Conservation (phyloP, 2,113 vertebrate species). For the Siniperca chuatsi region DNA sequence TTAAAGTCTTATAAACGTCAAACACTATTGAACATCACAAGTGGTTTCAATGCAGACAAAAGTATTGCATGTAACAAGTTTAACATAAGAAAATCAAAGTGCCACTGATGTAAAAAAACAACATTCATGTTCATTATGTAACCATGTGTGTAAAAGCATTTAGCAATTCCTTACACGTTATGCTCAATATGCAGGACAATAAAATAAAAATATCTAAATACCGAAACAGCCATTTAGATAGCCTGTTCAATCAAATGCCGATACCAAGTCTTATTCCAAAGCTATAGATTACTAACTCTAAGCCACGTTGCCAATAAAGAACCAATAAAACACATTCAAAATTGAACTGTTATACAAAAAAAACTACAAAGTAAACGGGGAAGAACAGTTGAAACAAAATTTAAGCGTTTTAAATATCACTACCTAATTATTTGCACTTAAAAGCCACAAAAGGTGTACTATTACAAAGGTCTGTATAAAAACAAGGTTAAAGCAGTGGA, state of each 20-base stretch:
- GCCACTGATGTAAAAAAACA: not conserved
- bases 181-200: no score
- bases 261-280: not conserved
- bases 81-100: not conserved
- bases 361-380: not conserved
- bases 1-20: not conserved
- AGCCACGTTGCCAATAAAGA: not conserved
- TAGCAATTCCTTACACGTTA: no score
- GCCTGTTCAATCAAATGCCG: not conserved
- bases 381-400: not conserved
- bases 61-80: not conserved
- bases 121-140: not conserved
- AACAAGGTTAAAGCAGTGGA: not conserved
- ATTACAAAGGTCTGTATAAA: not conserved
- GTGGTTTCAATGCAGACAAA: not conserved
- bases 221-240: not conserved
- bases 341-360: not conserved
- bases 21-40: not conserved
- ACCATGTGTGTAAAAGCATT: not conserved
- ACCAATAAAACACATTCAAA: no score
- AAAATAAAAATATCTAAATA: not conserved
- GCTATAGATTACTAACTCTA: not conserved
- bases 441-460: not conserved
- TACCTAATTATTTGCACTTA: not conserved
- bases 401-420: not conserved